Evolutionary conservation across 1,140 invertebrate genomes (phyloP).

Genomic region (Globodera ellingtonae): DNA sequence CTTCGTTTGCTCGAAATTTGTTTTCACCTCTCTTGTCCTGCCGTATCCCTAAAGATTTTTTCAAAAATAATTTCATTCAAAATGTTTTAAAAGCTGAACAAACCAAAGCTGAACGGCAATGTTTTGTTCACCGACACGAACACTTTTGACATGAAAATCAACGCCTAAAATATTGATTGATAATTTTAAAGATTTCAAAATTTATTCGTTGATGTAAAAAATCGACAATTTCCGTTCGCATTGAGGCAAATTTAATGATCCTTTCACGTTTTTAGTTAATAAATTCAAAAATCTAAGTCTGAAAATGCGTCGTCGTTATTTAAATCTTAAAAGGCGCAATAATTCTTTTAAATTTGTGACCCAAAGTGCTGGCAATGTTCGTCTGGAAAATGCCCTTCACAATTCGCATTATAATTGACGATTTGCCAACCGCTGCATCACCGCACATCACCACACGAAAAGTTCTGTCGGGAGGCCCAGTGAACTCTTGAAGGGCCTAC

Average conservation of each 20-base stretch:
- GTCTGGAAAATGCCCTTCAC: conserved; percentile 71
- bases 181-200: not conserved
- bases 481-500: conserved; percentile 59
- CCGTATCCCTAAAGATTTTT: conserved; percentile 68
- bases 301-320: too few species aligned
- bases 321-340: too few species aligned
- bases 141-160: conserved; percentile 74
- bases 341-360: conserved; percentile 59
- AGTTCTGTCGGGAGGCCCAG: conserved; percentile 70
- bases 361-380: conserved; percentile 72
- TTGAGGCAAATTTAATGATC: too few species aligned
- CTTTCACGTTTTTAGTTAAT: not conserved
- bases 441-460: conserved; percentile 74
- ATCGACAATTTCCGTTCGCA: too few species aligned
- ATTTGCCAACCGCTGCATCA: conserved; percentile 75
- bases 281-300: not conserved
- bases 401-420: conserved; percentile 73
- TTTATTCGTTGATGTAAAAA: too few species aligned
- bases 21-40: conserved; percentile 70
- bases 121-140: conserved; percentile 71
- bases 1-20: not conserved
- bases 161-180: conserved; percentile 68
- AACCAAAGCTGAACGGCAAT: conserved; percentile 72
- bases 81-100: conserved; percentile 10
- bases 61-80: conserved; percentile 14